Conservation (phyloP, 2,797 vertebrate genomes). For the Malurus leucopterus region DNA sequence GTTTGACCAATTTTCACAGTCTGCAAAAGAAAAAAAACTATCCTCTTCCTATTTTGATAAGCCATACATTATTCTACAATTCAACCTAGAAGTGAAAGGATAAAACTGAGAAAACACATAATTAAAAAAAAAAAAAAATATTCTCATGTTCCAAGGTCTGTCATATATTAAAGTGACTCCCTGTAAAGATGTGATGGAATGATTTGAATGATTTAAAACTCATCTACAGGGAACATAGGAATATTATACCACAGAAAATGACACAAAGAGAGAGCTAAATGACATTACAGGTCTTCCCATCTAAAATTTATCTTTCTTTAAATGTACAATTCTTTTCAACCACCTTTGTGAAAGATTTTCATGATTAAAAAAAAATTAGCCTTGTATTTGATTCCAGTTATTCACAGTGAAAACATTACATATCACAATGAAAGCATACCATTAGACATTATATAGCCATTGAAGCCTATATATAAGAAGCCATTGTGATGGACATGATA, state of each 20-base stretch:
- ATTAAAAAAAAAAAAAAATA: background rate
- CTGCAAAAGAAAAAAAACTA: background rate
- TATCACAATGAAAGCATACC: background rate
- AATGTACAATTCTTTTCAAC: background rate
- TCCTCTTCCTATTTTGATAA: background rate
- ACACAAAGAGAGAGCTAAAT: background rate
- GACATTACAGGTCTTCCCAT: background rate
- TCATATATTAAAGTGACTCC: background rate
- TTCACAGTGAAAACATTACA: background rate
- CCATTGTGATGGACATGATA: background rate
- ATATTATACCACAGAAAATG: background rate
- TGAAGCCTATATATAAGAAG: background rate
- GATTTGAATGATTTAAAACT: background rate
- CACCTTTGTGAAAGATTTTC: background rate
- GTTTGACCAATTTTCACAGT: background rate
- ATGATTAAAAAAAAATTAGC: background rate
- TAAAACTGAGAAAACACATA: background rate
- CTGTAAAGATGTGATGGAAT: background rate
- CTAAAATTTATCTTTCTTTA: background rate
- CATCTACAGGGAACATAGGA: background rate
- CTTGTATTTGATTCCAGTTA: background rate
- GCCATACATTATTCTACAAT: background rate
- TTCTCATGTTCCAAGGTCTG: background rate
- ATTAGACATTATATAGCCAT: background rate
- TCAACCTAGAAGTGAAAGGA: background rate